A percentile compares a stretch with the other conserved stretches of the same genome.
phyloP scores from a whole-genome alignment of 1,140 invertebrate genomes.

The Scaptomyza hsui region DNA sequence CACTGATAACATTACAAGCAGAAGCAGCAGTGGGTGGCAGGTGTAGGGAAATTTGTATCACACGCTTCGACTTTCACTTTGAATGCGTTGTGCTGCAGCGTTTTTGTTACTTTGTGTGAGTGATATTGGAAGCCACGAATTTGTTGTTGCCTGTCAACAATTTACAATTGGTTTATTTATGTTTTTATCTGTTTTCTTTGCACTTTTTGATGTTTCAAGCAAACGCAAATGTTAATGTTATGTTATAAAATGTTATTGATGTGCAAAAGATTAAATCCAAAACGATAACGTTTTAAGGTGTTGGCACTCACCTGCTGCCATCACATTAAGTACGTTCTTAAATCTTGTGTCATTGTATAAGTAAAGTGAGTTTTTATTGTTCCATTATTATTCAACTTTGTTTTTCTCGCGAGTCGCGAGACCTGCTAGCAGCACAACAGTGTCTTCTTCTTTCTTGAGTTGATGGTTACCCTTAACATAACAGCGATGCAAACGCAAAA shows the following conservation, averaged over 20 bases:
- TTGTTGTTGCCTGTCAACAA: not conserved
- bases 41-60: conserved; percentile 24
- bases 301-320: conserved; percentile 18
- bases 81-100: not conserved
- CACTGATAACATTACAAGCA: conserved; percentile 68
- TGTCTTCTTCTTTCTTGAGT: conserved; percentile 12
- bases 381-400: conserved; percentile 36
- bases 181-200: conserved; percentile 16
- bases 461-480: conserved; percentile 8
- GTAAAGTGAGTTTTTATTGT: conserved; percentile 3
- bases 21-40: conserved; percentile 44
- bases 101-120: not conserved
- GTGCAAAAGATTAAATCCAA: not conserved
- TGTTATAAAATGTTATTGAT: conserved; percentile 20
- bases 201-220: conserved; percentile 19
- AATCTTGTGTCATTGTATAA: conserved; percentile 3
- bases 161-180: conserved; percentile 31
- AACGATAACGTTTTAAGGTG: not conserved
- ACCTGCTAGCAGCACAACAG: conserved; percentile 20
- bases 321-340: conserved; percentile 9
- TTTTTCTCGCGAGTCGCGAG: conserved; percentile 36
- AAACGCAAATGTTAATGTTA: conserved; percentile 36
- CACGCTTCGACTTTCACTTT: conserved; percentile 19
- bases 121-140: not conserved
- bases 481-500: not conserved